phyloP scores from a whole-genome alignment of 2,113 vertebrate genomes.

The Ariopsis seemanni region DNA sequence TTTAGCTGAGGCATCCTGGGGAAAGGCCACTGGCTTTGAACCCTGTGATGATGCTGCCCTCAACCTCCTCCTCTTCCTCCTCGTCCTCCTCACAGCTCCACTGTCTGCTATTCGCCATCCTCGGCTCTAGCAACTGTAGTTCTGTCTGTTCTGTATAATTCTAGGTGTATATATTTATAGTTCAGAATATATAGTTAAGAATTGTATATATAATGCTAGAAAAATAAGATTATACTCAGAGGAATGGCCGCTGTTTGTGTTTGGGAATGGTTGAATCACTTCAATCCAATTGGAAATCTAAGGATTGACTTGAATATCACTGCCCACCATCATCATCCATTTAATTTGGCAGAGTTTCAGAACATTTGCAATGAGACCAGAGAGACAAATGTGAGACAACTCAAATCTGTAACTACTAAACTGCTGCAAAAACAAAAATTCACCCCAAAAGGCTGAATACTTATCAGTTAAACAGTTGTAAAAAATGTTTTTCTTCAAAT shows the following conservation, averaged over 20 bases:
- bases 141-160: not conserved
- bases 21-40: constrained; percentile 69
- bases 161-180: not conserved
- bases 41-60: constrained; percentile 36
- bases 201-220: not conserved
- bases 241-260: not conserved
- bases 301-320: not conserved
- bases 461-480: not conserved
- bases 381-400: not conserved
- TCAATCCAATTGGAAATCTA: not conserved
- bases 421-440: not conserved
- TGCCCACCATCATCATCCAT: not conserved
- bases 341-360: not conserved
- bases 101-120: constrained; percentile 1
- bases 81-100: constrained; percentile 24
- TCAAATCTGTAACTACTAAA: not conserved
- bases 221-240: not conserved
- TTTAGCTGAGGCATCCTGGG: constrained; percentile 53
- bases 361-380: not conserved
- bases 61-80: constrained; percentile 1
- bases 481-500: not conserved
- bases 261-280: not conserved
- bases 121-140: constrained; percentile 6
- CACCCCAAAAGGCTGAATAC: not conserved
- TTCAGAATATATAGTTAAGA: no score